Conservation (phyloP, 2,888 invertebrate species). For the Eucera pruinosa region DNA sequence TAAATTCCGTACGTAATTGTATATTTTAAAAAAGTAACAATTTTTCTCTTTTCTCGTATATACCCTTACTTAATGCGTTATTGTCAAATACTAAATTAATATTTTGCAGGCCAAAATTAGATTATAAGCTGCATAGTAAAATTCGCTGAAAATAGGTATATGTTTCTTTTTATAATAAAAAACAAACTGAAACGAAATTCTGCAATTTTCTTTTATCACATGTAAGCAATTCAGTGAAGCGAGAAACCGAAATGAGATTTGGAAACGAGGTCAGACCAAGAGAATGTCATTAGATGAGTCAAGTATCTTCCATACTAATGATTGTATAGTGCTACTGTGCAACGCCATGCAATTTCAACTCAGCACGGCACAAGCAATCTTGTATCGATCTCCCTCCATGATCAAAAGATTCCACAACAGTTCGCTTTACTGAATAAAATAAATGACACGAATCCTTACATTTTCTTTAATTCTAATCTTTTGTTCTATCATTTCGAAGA, state of each 20-base stretch:
- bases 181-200: no score
- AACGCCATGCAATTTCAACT: constrained; percentile 59
- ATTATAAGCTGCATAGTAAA: no score
- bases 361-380: background rate
- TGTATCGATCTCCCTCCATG: background rate
- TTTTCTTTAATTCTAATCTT: background rate
- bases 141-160: no score
- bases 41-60: no score
- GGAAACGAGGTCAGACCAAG: constrained; percentile 57
- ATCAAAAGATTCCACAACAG: background rate
- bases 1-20: no score
- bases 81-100: no score
- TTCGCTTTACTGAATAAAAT: background rate
- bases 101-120: no score
- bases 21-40: no score
- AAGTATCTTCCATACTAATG: constrained; percentile 79
- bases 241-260: constrained; percentile 61
- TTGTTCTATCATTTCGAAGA: no score
- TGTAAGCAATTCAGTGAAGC: constrained; percentile 32
- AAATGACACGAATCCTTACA: background rate
- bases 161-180: no score
- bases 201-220: no score
- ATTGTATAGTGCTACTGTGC: constrained; percentile 71
- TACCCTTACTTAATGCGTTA: no score
- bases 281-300: constrained; percentile 73